phyloP scores from a whole-genome alignment of 2,113 vertebrate genomes.

The Psittacula cyanocephala region DNA sequence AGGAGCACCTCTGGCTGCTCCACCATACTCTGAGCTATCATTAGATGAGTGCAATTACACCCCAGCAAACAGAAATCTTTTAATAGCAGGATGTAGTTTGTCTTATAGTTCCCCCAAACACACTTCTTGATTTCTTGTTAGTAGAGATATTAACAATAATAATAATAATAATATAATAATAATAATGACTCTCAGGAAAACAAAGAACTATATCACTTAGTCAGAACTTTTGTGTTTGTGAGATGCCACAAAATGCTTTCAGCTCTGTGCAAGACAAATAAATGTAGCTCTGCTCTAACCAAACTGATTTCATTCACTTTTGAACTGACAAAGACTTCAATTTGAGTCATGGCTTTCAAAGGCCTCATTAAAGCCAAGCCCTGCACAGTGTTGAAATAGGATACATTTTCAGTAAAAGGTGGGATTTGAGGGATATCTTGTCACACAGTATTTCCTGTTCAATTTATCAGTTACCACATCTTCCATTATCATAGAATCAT shows the following conservation, averaged over 20 bases:
- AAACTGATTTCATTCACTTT: conserved; percentile 3
- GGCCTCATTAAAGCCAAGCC: neutral
- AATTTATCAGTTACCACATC: neutral
- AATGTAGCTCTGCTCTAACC: neutral
- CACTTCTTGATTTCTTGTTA: neutral
- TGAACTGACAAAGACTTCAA: neutral
- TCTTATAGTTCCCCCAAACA: neutral
- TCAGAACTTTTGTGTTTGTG: neutral
- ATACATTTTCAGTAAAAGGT: neutral
- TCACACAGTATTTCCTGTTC: neutral
- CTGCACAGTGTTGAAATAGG: neutral
- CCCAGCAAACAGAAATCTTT: neutral
- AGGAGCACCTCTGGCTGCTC: neutral
- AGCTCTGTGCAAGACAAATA: neutral
- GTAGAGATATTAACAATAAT: neutral
- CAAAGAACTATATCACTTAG: neutral
- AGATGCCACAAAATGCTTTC: neutral
- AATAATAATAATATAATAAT: neutral
- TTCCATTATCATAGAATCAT: neutral
- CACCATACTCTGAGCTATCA: neutral
- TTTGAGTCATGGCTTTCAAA: conserved; percentile 8
- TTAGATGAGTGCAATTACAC: neutral
- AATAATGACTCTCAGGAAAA: neutral
- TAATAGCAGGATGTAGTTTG: neutral
- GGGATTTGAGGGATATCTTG: neutral